Evolutionary conservation across 2,888 invertebrate species (phyloP), one percentile per base, ranked within the genome.

Genomic region (Enchytraeus crypticus): DNA sequence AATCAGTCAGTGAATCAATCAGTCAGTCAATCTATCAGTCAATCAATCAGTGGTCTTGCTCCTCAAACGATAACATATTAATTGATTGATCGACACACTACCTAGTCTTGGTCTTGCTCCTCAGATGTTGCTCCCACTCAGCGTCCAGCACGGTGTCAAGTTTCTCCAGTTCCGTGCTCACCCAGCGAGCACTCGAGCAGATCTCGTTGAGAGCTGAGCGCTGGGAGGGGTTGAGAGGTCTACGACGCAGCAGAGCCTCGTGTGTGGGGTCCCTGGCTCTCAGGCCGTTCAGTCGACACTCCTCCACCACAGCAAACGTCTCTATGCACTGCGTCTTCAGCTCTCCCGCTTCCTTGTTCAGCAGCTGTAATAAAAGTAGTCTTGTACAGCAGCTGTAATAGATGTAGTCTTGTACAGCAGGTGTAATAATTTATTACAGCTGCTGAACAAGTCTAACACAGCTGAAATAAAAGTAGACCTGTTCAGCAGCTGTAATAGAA

Each of bases 291-390:
- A 73, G 67, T 29, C 72, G 69, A 51, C 78, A 79, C 59, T 81
- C 79, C 68, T 80, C 79, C 1, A 73, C 64, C 69, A 77, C 73
- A 3, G 76, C 75, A 57, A 77, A 77, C 55, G 73, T 69, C 60
- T 80, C 79, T 30, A 85, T 72, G 43, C 83, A 72, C 49, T 81
- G 76, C 59, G 83, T 82, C 70, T 84, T 84, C 60, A 84, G 74
- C 1, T 78, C 75, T 65, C 82, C 80, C 1, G 87, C 82, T 71
- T 88, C 88, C 14, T 53, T 53, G 47, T 65, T 65, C 8, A 65
- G 51, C 8, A 30, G 21, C 64, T 64, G 8, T 38, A 38, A 38
- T n/a, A n/a, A n/a, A n/a, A n/a, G n/a, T n/a, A n/a, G n/a, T n/a
- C n/a, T n/a, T n/a, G n/a, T n/a, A n/a, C n/a, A n/a, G n/a, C n/a